Base-by-base conservation (phyloP, 2,113 vertebrate genomes). In the Hypanus sabinus region DNA sequence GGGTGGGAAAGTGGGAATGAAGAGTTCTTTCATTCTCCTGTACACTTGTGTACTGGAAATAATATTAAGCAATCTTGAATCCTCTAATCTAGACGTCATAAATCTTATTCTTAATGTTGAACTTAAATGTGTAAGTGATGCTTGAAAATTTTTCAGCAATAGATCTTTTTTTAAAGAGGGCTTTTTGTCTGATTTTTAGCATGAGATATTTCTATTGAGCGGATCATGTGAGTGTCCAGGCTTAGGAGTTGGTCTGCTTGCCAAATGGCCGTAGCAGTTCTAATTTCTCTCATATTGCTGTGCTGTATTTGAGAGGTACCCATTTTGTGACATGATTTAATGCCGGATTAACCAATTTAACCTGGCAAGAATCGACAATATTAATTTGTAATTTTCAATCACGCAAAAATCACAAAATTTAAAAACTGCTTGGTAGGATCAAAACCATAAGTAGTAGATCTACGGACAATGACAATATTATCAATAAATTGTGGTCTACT, bases 101-200 rank as follows among this genome's bases (percentile, higher is more conserved):
- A 90, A 90, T 90, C 62, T 33, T 90, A 90, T 90, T 90, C 65
- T 33, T n/a, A 90, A n/a, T 90, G 60, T 36, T 65, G 85, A 90
- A 90, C 85, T 33, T 16, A 33, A 90, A 90, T 8, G n/a, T 33
- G 65, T 68, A 90, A 33, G 60, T 33, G 20, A 33, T 18, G 62
- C 20, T 65, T 30, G 16, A 90, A 90, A n/a, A 65, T 60, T 20
- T 20, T 68, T 5, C 14, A 68, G 85, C 85, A 65, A 90, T 30
- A n/a, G 5, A 7, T 90, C 46, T 27, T 14, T 55, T n/a, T 60
- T 87, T 65, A 16, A 65, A n/a, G 65, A 90, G 85, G 65, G 27
- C n/a, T 90, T 65, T 87, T 65, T 16, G 33, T 90, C 85, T 65
- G 85, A 65, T 65, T 65, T 46, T 90, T 90, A 88, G 14, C 30